A percentile compares a stretch with the other conserved stretches of the same genome.
Evolutionary conservation across 1,140 invertebrate species (phyloP).

Genomic region (Diabrotica virgifera): DNA sequence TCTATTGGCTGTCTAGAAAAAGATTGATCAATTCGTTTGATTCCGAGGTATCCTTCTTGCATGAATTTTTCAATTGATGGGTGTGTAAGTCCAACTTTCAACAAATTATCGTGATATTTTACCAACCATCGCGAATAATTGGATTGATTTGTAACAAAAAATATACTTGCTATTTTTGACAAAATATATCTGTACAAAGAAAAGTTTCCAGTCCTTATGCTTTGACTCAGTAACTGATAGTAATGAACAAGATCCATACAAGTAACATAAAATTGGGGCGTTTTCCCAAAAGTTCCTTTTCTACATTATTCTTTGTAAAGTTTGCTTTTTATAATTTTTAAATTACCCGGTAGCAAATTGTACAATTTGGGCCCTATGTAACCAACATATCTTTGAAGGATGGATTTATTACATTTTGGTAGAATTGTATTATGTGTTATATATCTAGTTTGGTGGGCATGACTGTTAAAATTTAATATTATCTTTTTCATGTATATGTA

Average conservation of each 20-base stretch:
- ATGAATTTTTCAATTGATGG: constrained; percentile 20
- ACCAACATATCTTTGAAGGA: no score
- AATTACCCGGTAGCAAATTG: no score
- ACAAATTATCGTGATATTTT: constrained; percentile 25
- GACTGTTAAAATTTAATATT: no score
- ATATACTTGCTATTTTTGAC: constrained; percentile 27
- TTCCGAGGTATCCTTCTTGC: constrained; percentile 25
- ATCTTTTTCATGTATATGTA: no score
- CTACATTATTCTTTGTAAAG: constrained; percentile 27
- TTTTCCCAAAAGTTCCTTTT: constrained; percentile 38
- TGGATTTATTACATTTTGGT: no score
- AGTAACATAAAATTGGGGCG: constrained; percentile 41
- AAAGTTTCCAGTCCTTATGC: constrained; percentile 37
- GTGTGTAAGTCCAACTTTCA: constrained; percentile 13
- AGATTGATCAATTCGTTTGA: constrained; percentile 28
- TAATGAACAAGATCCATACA: constrained; percentile 38
- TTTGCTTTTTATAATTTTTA: no score
- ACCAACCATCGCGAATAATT: constrained; percentile 31
- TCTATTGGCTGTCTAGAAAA: constrained; percentile 35
- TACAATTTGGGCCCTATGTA: no score
- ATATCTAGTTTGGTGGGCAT: no score
- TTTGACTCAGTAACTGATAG: constrained; percentile 30
- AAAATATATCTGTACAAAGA: constrained; percentile 23
- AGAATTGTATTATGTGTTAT: no score
- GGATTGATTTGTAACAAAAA: constrained; percentile 26